Evolutionary conservation across 2,113 vertebrate genomes (phyloP).

Genomic region (Bambusicola thoracicus): DNA sequence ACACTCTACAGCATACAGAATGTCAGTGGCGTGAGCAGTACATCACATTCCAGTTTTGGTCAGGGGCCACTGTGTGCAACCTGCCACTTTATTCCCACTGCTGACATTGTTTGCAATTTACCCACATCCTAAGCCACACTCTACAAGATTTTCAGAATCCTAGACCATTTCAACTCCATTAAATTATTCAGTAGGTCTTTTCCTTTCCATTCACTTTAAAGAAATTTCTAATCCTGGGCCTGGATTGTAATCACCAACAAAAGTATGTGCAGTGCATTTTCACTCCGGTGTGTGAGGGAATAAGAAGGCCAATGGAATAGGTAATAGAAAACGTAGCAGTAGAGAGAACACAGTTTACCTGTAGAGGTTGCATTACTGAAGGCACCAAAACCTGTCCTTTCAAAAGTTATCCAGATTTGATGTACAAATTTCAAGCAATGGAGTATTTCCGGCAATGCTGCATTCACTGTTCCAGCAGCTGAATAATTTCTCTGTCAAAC

Average conservation of each 20-base stretch:
- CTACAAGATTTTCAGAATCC: not conserved
- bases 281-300: not conserved
- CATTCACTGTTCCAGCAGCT: not conserved
- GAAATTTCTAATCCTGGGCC: not conserved
- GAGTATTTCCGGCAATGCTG: not conserved
- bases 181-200: not conserved
- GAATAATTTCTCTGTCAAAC: not conserved
- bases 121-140: not conserved
- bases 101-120: not conserved
- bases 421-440: not conserved
- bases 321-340: not conserved
- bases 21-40: not conserved
- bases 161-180: not conserved
- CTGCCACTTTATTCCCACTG: not conserved
- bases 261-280: not conserved
- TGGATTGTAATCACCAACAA: not conserved
- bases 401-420: not conserved
- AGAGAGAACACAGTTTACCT: not conserved
- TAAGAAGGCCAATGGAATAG: not conserved
- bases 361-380: not conserved
- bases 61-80: not conserved
- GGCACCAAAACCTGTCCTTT: not conserved
- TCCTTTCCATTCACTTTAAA: not conserved
- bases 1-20: rapidly evolving
- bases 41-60: not conserved